Base-by-base conservation (phyloP, 2,888 invertebrate species). In the Subacronicta megacephala region DNA sequence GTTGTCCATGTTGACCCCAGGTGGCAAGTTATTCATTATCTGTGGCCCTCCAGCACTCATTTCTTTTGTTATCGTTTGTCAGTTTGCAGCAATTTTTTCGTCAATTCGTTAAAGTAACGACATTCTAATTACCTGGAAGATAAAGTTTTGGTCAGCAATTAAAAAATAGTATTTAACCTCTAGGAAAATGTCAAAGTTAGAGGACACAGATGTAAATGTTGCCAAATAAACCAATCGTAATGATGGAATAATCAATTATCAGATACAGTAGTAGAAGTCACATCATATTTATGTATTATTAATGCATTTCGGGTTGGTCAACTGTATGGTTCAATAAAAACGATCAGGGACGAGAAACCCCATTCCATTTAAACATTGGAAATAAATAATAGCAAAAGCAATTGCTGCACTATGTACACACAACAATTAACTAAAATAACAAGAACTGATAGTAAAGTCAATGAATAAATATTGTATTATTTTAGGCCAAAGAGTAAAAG, bases 1-100 rank as follows among this genome's bases (percentile, higher is more conserved):
- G 72, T 95, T 95, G 33, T 95, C 95, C 61, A 90, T 90, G 75
- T 95, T 95, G 0, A 94, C 92, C 51, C 94, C 94, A 41, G 90
- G 88, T 31, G 94, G 94, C 46, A 93, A 75, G 69, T 94, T 93
- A 65, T 94, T 93, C 81, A 89, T 86, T 10, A 77, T 70, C 69
- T 87, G 91, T 61, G 87, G 88, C 38, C 86, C 90, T 56, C 86
- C 90, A 18, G 84, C 87, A 83, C 91, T 93, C 93, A 93, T 93
- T 17, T 57, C 41, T 44, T n/a, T 46, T 59, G 59, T 38, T 58
- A 53, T 59, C 52, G 40, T 57, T 42, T 46, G 20, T 50, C 17
- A 45, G 43, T 60, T 66, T 45, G 69, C 56, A 63, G 51, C 54
- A 52, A 60, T 64, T 41, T 17, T 55, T 56, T 63, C 35, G 52